These are phyloP conservation scores for Micromys minutus DNA, from an alignment of 2,113 vertebrate genomes.

Conservation along the genomic window DNA sequence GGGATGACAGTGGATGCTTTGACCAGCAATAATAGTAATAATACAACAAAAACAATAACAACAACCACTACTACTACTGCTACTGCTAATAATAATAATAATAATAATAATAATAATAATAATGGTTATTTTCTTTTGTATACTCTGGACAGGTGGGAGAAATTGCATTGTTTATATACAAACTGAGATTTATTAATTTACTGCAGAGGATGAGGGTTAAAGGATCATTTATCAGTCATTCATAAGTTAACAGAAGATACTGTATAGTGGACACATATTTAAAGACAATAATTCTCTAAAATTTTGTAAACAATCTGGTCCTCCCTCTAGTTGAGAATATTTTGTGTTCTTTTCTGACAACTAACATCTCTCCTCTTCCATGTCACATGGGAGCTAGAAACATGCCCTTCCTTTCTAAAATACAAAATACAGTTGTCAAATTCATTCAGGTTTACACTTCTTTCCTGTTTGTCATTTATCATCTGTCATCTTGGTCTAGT, in stretches of 20 bases:
- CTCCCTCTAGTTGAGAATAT: neutral
- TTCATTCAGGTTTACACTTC: neutral
- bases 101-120: neutral
- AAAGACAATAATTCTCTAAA: neutral
- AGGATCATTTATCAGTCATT: neutral
- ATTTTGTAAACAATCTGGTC: neutral
- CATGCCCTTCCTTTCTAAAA: neutral
- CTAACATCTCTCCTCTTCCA: neutral
- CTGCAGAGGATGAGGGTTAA: neutral
- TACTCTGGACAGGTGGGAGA: neutral
- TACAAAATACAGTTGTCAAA: neutral
- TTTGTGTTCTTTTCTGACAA: neutral
- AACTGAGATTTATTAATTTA: neutral
- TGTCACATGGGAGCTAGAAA: neutral
- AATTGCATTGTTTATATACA: neutral
- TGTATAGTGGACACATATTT: neutral
- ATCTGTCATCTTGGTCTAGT: neutral
- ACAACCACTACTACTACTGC: too few species aligned
- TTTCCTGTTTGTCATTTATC: neutral
- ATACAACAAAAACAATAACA: neutral
- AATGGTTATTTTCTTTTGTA: neutral
- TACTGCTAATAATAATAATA: neutral
- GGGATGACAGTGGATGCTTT: rapidly evolving
- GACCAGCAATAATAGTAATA: neutral
- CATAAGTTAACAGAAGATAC: neutral